phyloP scores from a whole-genome alignment of 2,797 vertebrate genomes.

The Prionace glauca region DNA sequence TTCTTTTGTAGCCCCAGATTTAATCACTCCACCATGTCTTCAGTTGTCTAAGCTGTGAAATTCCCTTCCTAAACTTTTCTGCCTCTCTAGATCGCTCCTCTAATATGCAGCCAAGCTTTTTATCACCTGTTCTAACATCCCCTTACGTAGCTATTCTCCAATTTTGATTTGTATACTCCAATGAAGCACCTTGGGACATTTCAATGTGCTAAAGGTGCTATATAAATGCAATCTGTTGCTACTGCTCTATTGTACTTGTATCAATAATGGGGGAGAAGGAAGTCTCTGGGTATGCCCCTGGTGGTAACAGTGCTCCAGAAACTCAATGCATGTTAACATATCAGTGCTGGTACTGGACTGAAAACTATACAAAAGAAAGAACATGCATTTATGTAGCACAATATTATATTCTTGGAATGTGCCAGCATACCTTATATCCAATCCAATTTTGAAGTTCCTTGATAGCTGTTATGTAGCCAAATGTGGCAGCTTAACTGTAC shows the following conservation, averaged over 20 bases:
- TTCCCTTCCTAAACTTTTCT: neutral
- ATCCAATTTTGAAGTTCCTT: neutral
- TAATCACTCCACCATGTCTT: neutral
- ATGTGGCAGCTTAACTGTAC: neutral
- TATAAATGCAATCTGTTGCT: too few relatives aligned
- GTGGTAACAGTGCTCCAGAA: neutral
- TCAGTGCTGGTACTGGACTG: neutral
- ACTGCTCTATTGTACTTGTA: neutral
- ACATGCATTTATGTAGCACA: neutral
- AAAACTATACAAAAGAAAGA: neutral
- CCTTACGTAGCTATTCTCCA: too few relatives aligned
- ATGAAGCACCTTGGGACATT: too few relatives aligned
- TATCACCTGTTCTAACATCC: too few relatives aligned
- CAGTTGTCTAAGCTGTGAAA: neutral
- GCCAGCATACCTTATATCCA: neutral
- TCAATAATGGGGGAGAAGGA: neutral
- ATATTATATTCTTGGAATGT: neutral
- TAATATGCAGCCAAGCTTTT: too few relatives aligned
- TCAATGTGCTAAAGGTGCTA: too few relatives aligned
- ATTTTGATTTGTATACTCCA: too few relatives aligned
- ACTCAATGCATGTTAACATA: neutral
- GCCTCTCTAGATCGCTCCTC: too few relatives aligned
- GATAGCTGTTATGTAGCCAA: neutral
- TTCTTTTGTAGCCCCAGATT: neutral
- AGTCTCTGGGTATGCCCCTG: neutral